Percentiles rank a stretch among this genome's conserved stretches.
Conservation (phyloP, 2,797 vertebrate genomes). For the Sebastolobus alascanus region DNA sequence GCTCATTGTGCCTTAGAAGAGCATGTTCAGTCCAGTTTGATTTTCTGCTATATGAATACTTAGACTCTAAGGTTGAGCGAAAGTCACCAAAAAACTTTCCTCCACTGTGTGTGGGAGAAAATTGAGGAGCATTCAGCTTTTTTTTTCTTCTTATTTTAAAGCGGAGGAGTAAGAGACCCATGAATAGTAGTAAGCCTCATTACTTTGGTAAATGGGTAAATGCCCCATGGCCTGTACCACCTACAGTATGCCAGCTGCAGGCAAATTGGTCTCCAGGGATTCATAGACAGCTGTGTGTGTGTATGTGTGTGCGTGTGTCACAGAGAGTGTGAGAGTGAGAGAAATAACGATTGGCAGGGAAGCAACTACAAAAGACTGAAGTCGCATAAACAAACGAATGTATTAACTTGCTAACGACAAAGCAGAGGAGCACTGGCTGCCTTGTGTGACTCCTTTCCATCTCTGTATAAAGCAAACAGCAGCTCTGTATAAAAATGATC, state of each 20-base stretch:
- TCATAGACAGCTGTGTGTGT: slow-evolving; percentile 58
- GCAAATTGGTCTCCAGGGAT: slow-evolving; percentile 80
- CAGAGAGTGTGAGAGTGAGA: slow-evolving; percentile 33
- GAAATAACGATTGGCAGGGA: slow-evolving; percentile 61
- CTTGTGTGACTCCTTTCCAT: slow-evolving; percentile 2
- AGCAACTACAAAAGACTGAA: slow-evolving; percentile 51
- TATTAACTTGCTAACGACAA: slow-evolving; percentile 46
- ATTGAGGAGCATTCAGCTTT: slow-evolving; percentile 37
- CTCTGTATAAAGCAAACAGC: not conserved
- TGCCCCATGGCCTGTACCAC: slow-evolving; percentile 81
- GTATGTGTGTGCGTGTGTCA: slow-evolving; percentile 41
- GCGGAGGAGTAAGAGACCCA: slow-evolving; percentile 64
- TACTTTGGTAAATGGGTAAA: slow-evolving; percentile 83
- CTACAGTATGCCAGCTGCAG: slow-evolving; percentile 77
- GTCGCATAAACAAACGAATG: slow-evolving; percentile 53
- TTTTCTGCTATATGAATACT: slow-evolving; percentile 33
- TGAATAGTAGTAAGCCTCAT: slow-evolving; percentile 80
- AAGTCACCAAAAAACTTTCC: slow-evolving; percentile 59
- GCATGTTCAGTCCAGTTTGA: slow-evolving; percentile 27
- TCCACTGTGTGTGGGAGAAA: slow-evolving; percentile 51
- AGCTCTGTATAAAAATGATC: not conserved
- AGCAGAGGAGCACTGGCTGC: slow-evolving; percentile 20
- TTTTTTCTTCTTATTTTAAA: slow-evolving; percentile 41
- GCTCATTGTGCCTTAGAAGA: slow-evolving; percentile 26
- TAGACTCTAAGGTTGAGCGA: slow-evolving; percentile 43